Evolutionary conservation across 2,888 invertebrate genomes (phyloP), one percentile per base, ranked within the genome.

Genomic region (Ceramica pisi): DNA sequence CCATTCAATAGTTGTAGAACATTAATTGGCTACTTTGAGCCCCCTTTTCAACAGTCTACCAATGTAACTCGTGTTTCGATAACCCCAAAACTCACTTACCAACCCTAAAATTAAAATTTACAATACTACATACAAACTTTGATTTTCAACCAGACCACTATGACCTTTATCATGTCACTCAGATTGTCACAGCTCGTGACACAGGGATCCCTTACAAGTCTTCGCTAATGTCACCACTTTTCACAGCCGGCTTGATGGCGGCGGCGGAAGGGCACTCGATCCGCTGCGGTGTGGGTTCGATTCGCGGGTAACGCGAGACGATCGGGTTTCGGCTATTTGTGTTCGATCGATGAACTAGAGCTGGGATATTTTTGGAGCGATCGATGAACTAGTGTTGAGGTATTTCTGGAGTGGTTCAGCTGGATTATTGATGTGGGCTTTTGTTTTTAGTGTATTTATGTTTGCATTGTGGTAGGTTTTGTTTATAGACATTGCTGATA

Each of bases 201-300:
- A 23, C 4, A 38, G 50, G 56, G 67, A 76, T 83, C 63, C 66
- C 63, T 71, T 80, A 75, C 68, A 62, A 59, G 50, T 38, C 65
- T 71, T 23, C 56, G 59, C n/a, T 73, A 55, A 51, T 60, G 57
- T 80, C 77, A 70, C 66, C 75, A 70, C 70, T 67, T 70, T 72
- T 80, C 76, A 81, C 73, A 73, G 75, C 53, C 65, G 77, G 80
- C 82, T 82, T 76, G 64, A 78, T 61, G 71, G 71, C 75, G 82
- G 81, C 63, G 71, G 71, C 75, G 84, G 81, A 82, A 84, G 57
- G 61, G 76, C 76, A 75, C 78, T 77, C 76, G 76, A 81, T 77
- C 75, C 78, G 75, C 73, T 86, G 87, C 81, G 86, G 89, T 88
- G 76, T 81, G 86, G 89, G 87, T 87, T 89, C 84, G 85, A 78